Conservation (phyloP, 2,888 invertebrate species). For the Amorpha juglandis region DNA sequence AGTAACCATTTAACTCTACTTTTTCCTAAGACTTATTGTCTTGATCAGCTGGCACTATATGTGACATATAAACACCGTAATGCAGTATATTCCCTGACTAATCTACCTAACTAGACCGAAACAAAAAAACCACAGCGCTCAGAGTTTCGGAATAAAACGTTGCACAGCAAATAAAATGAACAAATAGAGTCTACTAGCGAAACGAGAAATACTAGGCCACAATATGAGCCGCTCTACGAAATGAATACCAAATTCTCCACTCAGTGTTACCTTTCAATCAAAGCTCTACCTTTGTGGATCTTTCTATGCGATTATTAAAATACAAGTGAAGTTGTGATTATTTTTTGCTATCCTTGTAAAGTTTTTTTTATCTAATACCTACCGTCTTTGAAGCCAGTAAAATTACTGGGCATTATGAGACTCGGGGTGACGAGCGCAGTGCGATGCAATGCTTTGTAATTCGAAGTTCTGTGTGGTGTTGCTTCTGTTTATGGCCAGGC, state of each 20-base stretch:
- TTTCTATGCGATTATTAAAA: slow-evolving; percentile 13
- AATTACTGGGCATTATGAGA: too few relatives aligned
- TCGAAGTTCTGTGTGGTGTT: too few relatives aligned
- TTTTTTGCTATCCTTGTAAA: too few relatives aligned
- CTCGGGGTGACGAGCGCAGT: too few relatives aligned
- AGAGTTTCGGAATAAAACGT: slow-evolving; percentile 7
- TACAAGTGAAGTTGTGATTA: not conserved
- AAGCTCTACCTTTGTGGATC: slow-evolving; percentile 11
- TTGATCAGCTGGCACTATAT: too few relatives aligned
- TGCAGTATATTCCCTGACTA: not conserved
- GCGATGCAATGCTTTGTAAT: too few relatives aligned
- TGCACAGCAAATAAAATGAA: slow-evolving; percentile 9
- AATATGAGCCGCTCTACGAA: slow-evolving; percentile 1
- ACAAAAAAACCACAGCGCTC: not conserved
- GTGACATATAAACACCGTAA: not conserved
- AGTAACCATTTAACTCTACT: too few relatives aligned
- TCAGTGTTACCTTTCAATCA: slow-evolving; percentile 11
- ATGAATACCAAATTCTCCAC: slow-evolving; percentile 12
- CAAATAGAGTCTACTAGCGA: slow-evolving; percentile 4
- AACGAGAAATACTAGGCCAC: not conserved
- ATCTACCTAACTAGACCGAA: slow-evolving; percentile 6
- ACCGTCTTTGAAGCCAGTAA: too few relatives aligned
- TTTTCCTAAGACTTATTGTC: too few relatives aligned
- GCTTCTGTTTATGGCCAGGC: too few relatives aligned
- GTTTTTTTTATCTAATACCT: too few relatives aligned